phyloP scores from a whole-genome alignment of 2,797 vertebrate genomes.

The Phalloptychus januarius region DNA sequence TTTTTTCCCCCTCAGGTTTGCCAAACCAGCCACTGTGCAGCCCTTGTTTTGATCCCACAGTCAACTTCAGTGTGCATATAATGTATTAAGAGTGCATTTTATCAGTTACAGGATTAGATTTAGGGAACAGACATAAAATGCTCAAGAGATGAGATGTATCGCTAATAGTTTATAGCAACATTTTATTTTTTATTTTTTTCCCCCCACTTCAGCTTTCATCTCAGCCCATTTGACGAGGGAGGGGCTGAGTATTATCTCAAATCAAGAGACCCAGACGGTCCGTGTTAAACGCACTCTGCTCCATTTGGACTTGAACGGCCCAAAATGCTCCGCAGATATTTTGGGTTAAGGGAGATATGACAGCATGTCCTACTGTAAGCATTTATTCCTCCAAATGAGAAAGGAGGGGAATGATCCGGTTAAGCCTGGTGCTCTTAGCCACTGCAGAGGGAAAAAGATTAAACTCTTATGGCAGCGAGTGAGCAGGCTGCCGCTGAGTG shows the following conservation, averaged over 20 bases:
- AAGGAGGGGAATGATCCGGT: slow-evolving; percentile 67
- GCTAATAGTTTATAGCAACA: not conserved
- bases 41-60: not conserved
- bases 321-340: slow-evolving; percentile 61
- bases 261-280: slow-evolving; percentile 17
- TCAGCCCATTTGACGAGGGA: not conserved
- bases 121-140: not conserved
- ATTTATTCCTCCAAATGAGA: slow-evolving; percentile 65
- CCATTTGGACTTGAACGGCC: slow-evolving; percentile 47
- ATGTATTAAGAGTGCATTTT: slow-evolving; percentile 3
- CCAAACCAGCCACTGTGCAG: not conserved
- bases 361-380: slow-evolving; percentile 57
- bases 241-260: not conserved
- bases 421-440: slow-evolving; percentile 73
- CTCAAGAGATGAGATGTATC: not conserved
- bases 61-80: not conserved
- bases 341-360: slow-evolving; percentile 53
- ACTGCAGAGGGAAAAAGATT: slow-evolving; percentile 69
- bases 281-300: slow-evolving; percentile 43
- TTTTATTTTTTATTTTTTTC: not conserved
- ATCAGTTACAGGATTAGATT: slow-evolving; percentile 4
- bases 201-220: not conserved
- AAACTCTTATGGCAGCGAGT: slow-evolving; percentile 68
- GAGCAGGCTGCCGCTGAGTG: slow-evolving; percentile 65
- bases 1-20: not conserved